Evolutionary conservation across 2,888 invertebrate genomes (phyloP), one percentile per base, ranked within the genome.

Genomic region (Beris morrisii): DNA sequence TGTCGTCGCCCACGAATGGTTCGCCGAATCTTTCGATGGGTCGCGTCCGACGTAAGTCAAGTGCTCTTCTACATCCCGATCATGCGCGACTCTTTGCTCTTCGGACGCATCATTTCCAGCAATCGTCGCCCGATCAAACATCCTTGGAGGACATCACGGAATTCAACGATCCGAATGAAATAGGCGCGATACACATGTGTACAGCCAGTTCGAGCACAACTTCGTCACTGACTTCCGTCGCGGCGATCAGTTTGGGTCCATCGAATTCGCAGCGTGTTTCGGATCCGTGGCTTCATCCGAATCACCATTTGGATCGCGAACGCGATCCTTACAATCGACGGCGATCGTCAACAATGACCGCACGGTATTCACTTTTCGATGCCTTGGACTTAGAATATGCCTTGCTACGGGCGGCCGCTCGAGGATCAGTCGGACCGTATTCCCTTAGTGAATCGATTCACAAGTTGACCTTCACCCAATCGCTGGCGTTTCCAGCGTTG

Each of bases 401-500:
- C 4, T 78, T 88, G 11, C 77, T 88, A 57, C 80, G 88, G 44
- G 88, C 88, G 1, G 88, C 88, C 2, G 88, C 88, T 0, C 82
- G 89, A 30, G 89, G 88, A 63, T 88, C 88, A 58, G 88, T 89
- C 38, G 89, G 89, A 4, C 88, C 88, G 0, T 89, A 88, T 75
- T 87, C 87, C 43, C 79, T 89, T 7, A 88, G 88, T 70, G 88
- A 88, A 76, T 88, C 88, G 66, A 81, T 89, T 71, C 88, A 89
- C 79, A 89, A 89, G 78, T 78, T 89, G 73, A 89, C 89, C 53
- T 89, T 89, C 75, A 89, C 89, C 11, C 89, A 89, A 79, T 88
- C 88, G 72, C 77, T 89, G 68, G 89, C 89, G 0, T 89, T 89
- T 75, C 89, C 89, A 0, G 89, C 88, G 0, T 75, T 89, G 66